Conservation (phyloP, 2,888 invertebrate species). For the Lycia hirtaria region DNA sequence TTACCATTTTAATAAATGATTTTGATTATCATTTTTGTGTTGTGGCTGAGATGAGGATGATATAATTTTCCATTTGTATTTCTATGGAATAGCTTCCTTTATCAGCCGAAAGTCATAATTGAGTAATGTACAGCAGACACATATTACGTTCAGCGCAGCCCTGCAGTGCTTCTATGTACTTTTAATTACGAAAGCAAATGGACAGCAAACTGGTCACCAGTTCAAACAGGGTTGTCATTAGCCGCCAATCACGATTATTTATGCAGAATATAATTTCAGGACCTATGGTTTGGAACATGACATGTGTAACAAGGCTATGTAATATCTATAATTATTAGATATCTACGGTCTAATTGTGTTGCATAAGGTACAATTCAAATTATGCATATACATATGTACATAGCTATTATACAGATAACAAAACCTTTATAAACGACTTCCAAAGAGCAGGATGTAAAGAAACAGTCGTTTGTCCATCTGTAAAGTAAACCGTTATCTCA, state of each 20-base stretch:
- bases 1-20: too few relatives aligned
- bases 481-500: too few relatives aligned
- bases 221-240: conserved; percentile 67
- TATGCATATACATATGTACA: too few relatives aligned
- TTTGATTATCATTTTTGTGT: too few relatives aligned
- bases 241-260: conserved; percentile 77
- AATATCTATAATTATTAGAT: too few relatives aligned
- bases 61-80: not conserved
- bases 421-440: too few relatives aligned
- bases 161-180: conserved; percentile 57
- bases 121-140: conserved; percentile 17
- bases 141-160: conserved; percentile 28
- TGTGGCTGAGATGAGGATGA: too few relatives aligned
- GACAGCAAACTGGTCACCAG: conserved; percentile 62
- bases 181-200: conserved; percentile 75
- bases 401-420: too few relatives aligned
- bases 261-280: conserved; percentile 66
- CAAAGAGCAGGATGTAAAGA: too few relatives aligned
- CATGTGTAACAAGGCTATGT: not conserved
- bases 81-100: not conserved
- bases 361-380: too few relatives aligned
- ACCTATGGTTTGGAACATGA: conserved; percentile 37
- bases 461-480: too few relatives aligned
- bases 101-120: conserved; percentile 13
- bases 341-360: not conserved